These are phyloP conservation scores for Anthonomus grandis DNA, from an alignment of 1,140 invertebrate species.

Conservation along the genomic window DNA sequence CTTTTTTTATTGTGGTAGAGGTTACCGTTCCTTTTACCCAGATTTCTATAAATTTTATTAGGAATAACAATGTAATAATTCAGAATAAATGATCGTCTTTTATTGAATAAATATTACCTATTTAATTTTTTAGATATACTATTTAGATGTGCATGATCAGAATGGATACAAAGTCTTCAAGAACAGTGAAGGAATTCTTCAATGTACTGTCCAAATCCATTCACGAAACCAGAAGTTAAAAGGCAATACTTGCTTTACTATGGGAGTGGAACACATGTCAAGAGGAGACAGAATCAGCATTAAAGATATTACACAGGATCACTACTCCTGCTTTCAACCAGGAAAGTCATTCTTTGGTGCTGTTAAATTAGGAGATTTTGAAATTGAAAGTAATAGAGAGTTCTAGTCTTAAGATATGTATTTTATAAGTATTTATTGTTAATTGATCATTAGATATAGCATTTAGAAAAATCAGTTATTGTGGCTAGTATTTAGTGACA, in stretches of 20 bases:
- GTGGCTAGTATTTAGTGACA: too few relatives aligned
- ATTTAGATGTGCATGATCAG: slow-evolving; percentile 61
- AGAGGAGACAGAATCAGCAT: slow-evolving; percentile 63
- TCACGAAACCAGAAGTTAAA: slow-evolving; percentile 46
- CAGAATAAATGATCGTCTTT: too few relatives aligned
- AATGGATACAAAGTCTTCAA: slow-evolving; percentile 61
- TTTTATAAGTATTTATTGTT: too few relatives aligned
- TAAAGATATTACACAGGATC: slow-evolving; percentile 62
- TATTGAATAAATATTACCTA: neutral
- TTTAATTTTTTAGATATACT: slow-evolving; percentile 57
- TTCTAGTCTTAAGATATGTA: too few relatives aligned
- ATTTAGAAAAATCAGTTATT: too few relatives aligned
- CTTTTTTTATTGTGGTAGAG: too few relatives aligned
- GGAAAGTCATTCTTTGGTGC: slow-evolving; percentile 78
- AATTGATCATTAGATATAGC: too few relatives aligned
- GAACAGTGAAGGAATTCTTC: slow-evolving; percentile 55
- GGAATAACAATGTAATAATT: too few relatives aligned
- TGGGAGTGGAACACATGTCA: slow-evolving; percentile 60
- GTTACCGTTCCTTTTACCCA: too few relatives aligned
- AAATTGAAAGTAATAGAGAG: too few relatives aligned
- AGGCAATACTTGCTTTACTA: slow-evolving; percentile 70
- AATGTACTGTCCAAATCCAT: slow-evolving; percentile 57
- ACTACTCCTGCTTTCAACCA: slow-evolving; percentile 67
- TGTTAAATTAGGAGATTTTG: slow-evolving; percentile 65
- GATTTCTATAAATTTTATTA: too few relatives aligned